A percentile compares a stretch with the other conserved stretches of the same genome.
Evolutionary conservation across 1,140 invertebrate genomes (phyloP).

Genomic region (Heliconius eleuchia): DNA sequence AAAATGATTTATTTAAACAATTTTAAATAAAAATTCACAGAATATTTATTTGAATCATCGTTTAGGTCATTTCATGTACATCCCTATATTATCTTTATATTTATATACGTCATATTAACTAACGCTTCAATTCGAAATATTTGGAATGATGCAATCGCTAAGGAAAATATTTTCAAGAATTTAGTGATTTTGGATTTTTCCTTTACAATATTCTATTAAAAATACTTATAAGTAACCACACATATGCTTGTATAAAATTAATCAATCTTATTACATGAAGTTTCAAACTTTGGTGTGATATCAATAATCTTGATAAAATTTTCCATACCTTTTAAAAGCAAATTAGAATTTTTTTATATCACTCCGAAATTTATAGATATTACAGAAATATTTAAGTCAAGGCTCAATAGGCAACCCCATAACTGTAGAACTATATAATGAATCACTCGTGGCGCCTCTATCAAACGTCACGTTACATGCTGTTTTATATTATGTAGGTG

Average conservation of each 20-base stretch:
- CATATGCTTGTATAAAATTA: too few species aligned
- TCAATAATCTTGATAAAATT: too few species aligned
- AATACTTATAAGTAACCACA: too few species aligned
- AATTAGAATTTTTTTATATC: too few species aligned
- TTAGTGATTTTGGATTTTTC: not conserved
- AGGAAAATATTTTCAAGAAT: not conserved
- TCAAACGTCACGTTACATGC: not conserved
- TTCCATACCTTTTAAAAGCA: too few species aligned
- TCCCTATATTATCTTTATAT: not conserved
- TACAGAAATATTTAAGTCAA: too few species aligned
- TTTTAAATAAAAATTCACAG: slow-evolving; percentile 2
- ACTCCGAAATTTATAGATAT: too few species aligned
- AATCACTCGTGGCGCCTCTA: not conserved
- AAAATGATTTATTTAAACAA: not conserved
- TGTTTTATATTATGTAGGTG: not conserved
- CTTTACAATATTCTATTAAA: not conserved
- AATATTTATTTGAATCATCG: slow-evolving; percentile 3
- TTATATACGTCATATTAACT: not conserved
- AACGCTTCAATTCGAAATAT: not conserved
- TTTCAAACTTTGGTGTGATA: too few species aligned
- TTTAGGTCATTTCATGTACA: not conserved
- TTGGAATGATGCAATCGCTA: not conserved
- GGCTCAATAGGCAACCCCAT: not conserved
- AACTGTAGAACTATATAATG: not conserved
- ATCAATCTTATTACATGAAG: too few species aligned